Evolutionary conservation across 2,113 vertebrate genomes (phyloP).

Genomic region (Sceloporus undulatus): DNA sequence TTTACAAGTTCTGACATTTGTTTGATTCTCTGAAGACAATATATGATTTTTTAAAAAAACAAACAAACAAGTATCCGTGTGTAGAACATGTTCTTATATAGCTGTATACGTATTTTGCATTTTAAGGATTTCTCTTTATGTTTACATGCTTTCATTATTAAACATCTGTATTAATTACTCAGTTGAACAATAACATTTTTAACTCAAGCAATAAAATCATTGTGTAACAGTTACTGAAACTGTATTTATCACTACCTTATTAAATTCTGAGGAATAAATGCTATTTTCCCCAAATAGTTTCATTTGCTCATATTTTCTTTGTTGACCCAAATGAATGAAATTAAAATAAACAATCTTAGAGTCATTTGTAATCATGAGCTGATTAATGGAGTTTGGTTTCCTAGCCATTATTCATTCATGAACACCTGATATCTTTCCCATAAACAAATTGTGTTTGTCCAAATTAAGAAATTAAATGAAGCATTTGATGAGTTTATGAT

Average conservation of each 20-base stretch:
- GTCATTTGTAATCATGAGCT: slow-evolving; percentile 98
- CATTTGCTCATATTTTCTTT: slow-evolving; percentile 92
- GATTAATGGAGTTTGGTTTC: slow-evolving; percentile 99
- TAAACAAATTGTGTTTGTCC: slow-evolving; percentile 99
- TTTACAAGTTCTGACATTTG: neutral
- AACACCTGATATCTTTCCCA: slow-evolving; percentile 99
- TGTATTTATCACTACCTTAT: slow-evolving; percentile 94
- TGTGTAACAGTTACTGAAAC: slow-evolving; percentile 89
- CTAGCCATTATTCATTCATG: slow-evolving; percentile 94
- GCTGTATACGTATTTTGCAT: neutral
- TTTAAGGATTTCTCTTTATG: slow-evolving; percentile 7
- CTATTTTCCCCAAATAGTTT: slow-evolving; percentile 89
- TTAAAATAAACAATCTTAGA: slow-evolving; percentile 99
- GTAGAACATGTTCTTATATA: neutral
- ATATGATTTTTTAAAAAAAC: neutral
- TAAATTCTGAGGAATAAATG: slow-evolving; percentile 89
- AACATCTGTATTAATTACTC: slow-evolving; percentile 49
- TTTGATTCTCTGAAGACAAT: neutral
- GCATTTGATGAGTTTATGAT: slow-evolving; percentile 99
- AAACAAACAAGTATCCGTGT: neutral
- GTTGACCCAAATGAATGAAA: slow-evolving; percentile 99
- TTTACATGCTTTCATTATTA: slow-evolving; percentile 33
- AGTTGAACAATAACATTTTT: slow-evolving; percentile 53
- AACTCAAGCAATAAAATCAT: slow-evolving; percentile 86
- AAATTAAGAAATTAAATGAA: slow-evolving; percentile 99